Evolutionary conservation across 2,888 invertebrate genomes (phyloP).

Genomic region (Noctua janthina): DNA sequence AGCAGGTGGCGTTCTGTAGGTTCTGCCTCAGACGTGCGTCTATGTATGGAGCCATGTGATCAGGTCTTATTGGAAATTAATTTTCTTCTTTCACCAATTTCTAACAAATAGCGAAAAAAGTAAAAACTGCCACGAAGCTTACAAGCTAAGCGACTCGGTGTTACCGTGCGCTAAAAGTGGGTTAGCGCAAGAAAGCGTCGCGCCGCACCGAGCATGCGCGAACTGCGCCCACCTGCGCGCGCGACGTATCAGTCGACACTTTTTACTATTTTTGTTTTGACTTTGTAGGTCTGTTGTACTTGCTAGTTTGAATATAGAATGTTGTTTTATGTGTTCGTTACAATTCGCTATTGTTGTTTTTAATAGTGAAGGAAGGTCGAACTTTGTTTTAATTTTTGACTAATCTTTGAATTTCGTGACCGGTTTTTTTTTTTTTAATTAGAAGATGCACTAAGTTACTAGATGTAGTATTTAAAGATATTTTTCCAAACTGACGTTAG

Average conservation of each 20-base stretch:
- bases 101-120: neutral
- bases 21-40: neutral
- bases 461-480: neutral
- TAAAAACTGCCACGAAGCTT: slow-evolving; percentile 33
- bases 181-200: slow-evolving; percentile 87
- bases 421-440: neutral
- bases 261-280: slow-evolving; percentile 53
- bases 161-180: slow-evolving; percentile 78
- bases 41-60: neutral
- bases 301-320: slow-evolving; percentile 39
- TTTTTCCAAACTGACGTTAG: neutral
- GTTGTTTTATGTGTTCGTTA: neutral
- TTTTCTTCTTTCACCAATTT: neutral
- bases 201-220: slow-evolving; percentile 67
- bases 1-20: neutral
- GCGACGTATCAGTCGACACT: slow-evolving; percentile 34
- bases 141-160: slow-evolving; percentile 69
- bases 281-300: slow-evolving; percentile 35
- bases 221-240: slow-evolving; percentile 71
- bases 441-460: neutral
- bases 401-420: neutral
- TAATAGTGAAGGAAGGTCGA: neutral
- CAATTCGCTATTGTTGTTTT: neutral
- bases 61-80: neutral
- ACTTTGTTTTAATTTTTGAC: neutral